Evolutionary conservation across 1,140 invertebrate species (phyloP).

Genomic region (Pseudomyrmex sp.): DNA sequence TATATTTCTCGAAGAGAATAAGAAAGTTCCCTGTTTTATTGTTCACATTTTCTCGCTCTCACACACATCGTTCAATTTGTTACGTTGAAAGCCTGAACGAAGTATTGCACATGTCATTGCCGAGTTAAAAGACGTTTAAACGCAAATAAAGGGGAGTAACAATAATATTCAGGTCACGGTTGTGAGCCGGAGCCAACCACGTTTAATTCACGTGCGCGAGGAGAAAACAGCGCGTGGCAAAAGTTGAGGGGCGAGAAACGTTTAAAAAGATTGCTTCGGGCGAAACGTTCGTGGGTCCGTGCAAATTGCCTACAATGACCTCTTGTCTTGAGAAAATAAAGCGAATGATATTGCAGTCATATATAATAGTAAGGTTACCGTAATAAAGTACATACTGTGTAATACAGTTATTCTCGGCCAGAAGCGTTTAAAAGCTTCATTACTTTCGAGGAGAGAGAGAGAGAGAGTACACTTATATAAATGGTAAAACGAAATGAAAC

Average conservation of each 20-base stretch:
- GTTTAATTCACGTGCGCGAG: conserved; percentile 38
- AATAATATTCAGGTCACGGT: conserved; percentile 67
- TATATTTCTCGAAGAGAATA: neutral
- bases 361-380: neutral
- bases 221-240: conserved; percentile 18
- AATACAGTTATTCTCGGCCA: neutral
- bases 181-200: conserved; percentile 19
- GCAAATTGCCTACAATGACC: conserved; percentile 51
- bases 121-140: conserved; percentile 58
- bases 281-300: conserved; percentile 10
- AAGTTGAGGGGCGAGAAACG: conserved; percentile 28
- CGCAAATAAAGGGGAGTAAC: conserved; percentile 31
- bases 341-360: conserved; percentile 1
- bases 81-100: neutral
- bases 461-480: neutral
- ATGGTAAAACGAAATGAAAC: too few relatives aligned
- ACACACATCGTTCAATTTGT: neutral
- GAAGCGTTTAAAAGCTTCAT: neutral
- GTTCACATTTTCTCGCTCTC: neutral
- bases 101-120: conserved; percentile 31
- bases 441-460: neutral
- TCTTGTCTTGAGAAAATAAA: conserved; percentile 51
- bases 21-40: too few relatives aligned
- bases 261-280: conserved; percentile 39
- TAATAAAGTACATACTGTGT: conserved; percentile 21